Conservation (phyloP, 2,797 vertebrate genomes). For the Trematomus bernacchii region DNA sequence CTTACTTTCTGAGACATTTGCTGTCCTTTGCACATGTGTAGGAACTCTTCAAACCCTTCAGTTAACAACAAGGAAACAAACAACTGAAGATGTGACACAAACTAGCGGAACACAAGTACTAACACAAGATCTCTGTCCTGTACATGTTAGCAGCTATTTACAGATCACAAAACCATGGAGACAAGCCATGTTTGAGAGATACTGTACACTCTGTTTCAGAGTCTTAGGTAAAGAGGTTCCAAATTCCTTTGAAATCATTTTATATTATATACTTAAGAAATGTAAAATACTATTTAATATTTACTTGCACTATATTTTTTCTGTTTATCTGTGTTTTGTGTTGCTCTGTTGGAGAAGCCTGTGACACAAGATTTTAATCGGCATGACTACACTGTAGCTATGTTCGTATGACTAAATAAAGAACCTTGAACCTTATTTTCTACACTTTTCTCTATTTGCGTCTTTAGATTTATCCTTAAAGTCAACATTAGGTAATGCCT, state of each 20-base stretch:
- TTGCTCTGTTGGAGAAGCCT: too few species aligned
- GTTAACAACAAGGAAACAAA: slow-evolving; percentile 34
- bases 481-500: too few species aligned
- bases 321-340: too few species aligned
- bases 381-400: too few species aligned
- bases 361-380: too few species aligned
- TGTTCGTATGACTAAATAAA: too few species aligned
- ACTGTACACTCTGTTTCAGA: slow-evolving; percentile 61
- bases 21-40: not conserved
- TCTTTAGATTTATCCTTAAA: too few species aligned
- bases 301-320: too few species aligned
- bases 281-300: slow-evolving; percentile 12
- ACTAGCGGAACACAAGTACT: slow-evolving; percentile 32
- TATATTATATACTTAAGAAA: slow-evolving; percentile 65
- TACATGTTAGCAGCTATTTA: slow-evolving; percentile 67
- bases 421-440: too few species aligned
- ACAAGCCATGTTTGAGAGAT: slow-evolving; percentile 60
- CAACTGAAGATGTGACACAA: slow-evolving; percentile 42
- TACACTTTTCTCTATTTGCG: too few species aligned
- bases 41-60: slow-evolving; percentile 35
- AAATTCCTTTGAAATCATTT: slow-evolving; percentile 66
- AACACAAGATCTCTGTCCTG: slow-evolving; percentile 43
- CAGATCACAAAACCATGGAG: slow-evolving; percentile 62
- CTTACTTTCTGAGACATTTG: not conserved
- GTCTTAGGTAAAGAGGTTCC: slow-evolving; percentile 48